A percentile compares a stretch with the other conserved stretches of the same genome.
phyloP scores from a whole-genome alignment of 1,140 invertebrate species.

The Formica exsecta region DNA sequence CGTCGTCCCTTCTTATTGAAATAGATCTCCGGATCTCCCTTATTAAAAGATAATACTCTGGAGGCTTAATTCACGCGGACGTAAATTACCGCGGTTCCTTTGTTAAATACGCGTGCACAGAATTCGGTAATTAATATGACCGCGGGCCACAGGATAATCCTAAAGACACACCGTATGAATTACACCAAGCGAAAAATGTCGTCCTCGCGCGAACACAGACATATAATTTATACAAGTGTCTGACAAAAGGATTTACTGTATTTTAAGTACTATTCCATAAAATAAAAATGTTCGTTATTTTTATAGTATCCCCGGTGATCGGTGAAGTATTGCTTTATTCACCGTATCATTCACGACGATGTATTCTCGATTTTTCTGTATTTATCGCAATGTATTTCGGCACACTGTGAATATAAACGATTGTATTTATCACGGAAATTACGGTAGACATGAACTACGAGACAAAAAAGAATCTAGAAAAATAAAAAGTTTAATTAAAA shows the following conservation, averaged over 20 bases:
- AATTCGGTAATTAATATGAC: conserved; percentile 77
- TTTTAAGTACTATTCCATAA: not conserved
- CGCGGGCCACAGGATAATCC: conserved; percentile 14
- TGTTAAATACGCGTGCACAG: conserved; percentile 67
- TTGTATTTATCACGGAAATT: not conserved
- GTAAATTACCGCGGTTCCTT: conserved; percentile 40
- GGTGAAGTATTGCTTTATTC: not conserved
- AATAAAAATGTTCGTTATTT: conserved; percentile 12
- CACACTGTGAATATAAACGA: not conserved
- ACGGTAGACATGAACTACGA: not conserved
- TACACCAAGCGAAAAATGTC: not conserved
- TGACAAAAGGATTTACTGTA: conserved; percentile 13
- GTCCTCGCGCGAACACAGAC: conserved; percentile 1
- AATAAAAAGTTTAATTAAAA: not conserved
- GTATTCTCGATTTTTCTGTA: conserved; percentile 11
- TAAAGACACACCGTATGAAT: not conserved
- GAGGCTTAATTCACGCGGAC: conserved; percentile 66
- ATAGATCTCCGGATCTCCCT: conserved; percentile 62
- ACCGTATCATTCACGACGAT: not conserved
- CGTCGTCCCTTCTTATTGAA: conserved; percentile 58
- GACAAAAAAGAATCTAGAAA: not conserved
- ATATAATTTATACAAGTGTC: conserved; percentile 34
- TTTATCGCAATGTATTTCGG: not conserved
- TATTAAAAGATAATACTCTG: conserved; percentile 80
- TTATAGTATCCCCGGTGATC: not conserved